Evolutionary conservation across 2,888 invertebrate genomes (phyloP), one percentile per base, ranked within the genome.

Genomic region (Eupithecia tripunctaria): DNA sequence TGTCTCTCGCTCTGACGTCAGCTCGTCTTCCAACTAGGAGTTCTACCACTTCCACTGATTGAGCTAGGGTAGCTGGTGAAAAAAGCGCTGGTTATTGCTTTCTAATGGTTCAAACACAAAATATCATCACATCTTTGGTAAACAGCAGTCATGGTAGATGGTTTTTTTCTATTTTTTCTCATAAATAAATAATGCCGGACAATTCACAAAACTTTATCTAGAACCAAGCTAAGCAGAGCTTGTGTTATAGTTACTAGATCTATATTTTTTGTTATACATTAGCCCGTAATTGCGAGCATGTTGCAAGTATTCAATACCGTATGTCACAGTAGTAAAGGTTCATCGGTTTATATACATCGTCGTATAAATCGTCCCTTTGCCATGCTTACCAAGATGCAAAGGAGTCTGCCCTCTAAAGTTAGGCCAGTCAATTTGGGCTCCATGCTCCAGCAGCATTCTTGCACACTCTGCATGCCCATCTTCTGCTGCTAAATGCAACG

Each of bases 401-500:
- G 98, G 96, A 0, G 98, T 97, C 91, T 98, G 97, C 72, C 96
- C 96, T 84, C 97, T 96, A 68, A 95, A 95, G 89, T 97, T 97
- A 21, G 95, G 95, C 68, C 96, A 96, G 83, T 97, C 96, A n/a
- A 97, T 96, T 67, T 96, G 95, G 1, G 98, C 98, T 1, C 97
- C 96, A 66, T 96, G 95, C 27, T 97, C 96, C 3, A 98, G 87
- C 2, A 98, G 91, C 27, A 97, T 87, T 68, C 95, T 94, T 0
- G 97, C 96, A 79, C 98, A 98, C 78, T 97, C 97, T 0, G 96
- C 96, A 84, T 97, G 97, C 8, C 98, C 98, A 81, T 98, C 98
- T 85, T 98, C 98, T 0, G 98, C 97, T 7, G 98, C 98, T 80
- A 98, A 91, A 91, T 98, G 98, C 38, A 99, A 89, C 2, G 98